phyloP scores from a whole-genome alignment of 2,113 vertebrate species.

The Erinaceus europaeus region DNA sequence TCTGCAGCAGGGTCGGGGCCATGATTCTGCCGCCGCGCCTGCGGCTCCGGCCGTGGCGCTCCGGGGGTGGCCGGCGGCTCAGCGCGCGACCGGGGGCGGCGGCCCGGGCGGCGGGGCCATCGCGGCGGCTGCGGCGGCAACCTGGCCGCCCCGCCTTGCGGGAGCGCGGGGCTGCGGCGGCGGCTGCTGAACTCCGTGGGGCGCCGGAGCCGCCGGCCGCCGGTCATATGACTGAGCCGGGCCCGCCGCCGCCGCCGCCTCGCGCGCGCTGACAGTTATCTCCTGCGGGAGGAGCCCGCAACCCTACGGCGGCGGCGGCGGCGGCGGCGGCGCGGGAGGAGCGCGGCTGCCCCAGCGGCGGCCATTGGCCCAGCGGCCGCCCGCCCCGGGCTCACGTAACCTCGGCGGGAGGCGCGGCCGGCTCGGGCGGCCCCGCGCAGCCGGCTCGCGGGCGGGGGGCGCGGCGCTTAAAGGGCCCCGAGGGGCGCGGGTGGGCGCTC shows the following conservation, averaged over 20 bases:
- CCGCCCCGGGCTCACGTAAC: conserved; percentile 53
- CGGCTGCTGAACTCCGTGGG: background rate
- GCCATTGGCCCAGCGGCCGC: conserved; percentile 42
- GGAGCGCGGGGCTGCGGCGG: conserved; percentile 8
- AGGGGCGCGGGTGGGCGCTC: background rate
- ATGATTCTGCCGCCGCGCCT: conserved; percentile 69
- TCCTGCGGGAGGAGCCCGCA: conserved; percentile 50
- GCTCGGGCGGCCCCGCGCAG: background rate
- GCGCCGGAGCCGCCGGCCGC: conserved; percentile 7
- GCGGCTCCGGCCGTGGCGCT: conserved; percentile 35
- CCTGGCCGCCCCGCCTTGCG: conserved; percentile 40
- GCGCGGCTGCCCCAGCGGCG: background rate
- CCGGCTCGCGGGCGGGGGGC: conserved; percentile 13
- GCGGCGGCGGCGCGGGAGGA: conserved; percentile 32
- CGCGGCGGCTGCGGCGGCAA: conserved; percentile 43
- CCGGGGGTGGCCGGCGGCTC: conserved; percentile 28
- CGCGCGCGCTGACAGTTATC: conserved; percentile 36
- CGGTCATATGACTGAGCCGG: conserved; percentile 54
- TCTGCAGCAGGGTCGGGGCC: conserved; percentile 86
- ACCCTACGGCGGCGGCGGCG: background rate
- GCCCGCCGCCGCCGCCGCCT: conserved; percentile 44
- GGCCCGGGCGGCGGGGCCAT: conserved; percentile 43
- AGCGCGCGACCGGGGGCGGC: conserved; percentile 41
- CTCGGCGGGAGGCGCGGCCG: conserved; percentile 11
- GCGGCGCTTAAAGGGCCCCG: conserved; percentile 37